A percentile compares a stretch with the other conserved stretches of the same genome.
Conservation (phyloP, 2,888 invertebrate species). For the Trachelus troglodyta region DNA sequence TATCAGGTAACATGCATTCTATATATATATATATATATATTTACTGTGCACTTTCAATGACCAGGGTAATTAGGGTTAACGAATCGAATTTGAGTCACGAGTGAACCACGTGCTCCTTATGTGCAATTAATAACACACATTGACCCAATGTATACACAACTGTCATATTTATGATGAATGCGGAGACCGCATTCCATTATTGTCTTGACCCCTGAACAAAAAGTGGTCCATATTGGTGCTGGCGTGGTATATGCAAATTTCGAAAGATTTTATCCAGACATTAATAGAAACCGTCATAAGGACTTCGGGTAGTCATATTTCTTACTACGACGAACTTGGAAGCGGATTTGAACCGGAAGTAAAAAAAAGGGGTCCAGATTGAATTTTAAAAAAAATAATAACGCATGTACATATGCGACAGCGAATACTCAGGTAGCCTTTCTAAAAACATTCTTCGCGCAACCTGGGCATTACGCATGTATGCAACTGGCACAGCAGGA, state of each 20-base stretch:
- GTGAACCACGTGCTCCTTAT: background rate
- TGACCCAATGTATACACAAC: background rate
- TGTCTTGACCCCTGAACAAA: background rate
- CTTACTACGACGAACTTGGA: background rate
- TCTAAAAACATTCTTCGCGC: background rate
- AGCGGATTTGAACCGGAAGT: background rate
- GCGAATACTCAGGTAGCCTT: background rate
- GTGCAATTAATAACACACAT: background rate
- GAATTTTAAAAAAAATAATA: background rate
- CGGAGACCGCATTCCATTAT: background rate
- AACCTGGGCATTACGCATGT: background rate
- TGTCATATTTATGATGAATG: background rate
- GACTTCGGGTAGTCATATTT: background rate
- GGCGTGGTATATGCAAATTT: slow-evolving; percentile 13
- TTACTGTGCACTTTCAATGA: background rate
- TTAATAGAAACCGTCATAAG: background rate
- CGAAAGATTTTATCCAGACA: slow-evolving; percentile 17
- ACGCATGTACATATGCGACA: background rate
- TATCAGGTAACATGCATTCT: background rate
- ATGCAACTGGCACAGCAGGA: background rate
- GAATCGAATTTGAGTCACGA: background rate
- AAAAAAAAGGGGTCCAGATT: background rate
- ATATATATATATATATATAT: background rate
- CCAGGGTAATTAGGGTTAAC: background rate
- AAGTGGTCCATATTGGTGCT: slow-evolving; percentile 1